Evolutionary conservation across 2,113 vertebrate species (phyloP), one percentile per base, ranked within the genome.

Genomic region (Pseudorhombus dupliciocellatus): DNA sequence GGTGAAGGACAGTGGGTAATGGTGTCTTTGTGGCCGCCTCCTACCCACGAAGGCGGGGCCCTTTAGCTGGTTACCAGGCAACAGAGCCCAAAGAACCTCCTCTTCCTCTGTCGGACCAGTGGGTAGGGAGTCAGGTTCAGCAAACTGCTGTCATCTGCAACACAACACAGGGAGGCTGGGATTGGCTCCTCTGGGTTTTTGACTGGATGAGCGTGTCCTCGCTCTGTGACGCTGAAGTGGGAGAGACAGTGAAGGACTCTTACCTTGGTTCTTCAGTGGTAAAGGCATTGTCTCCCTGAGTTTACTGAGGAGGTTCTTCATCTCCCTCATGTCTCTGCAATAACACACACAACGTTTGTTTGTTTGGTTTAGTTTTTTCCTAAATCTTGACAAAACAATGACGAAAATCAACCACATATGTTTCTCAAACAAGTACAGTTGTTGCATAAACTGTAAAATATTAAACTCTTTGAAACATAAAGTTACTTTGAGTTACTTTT

Each of bases 281-380:
- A 98, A 96, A 96, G 97, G 97, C 97, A 99, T 98, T 84, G 97
- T 97, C 93, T 99, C 97, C 97, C 97, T 99, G 96, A 99, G 97
- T 98, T 99, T 98, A 93, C 96, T 99, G 93, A 99, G 94, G 94
- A 99, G 96, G 84, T 98, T 98, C 95, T 99, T 99, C 96, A 99
- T 99, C 93, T 98, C 97, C 90, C 94, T 93, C 95, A 98, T 97
- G 84, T 99, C 96, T 89, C 97, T 99, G 90, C 74, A 79, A 68
- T 37, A 42, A 82, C 31, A 79, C 31, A 75, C 60, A 57, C 15
- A 50, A 2, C 5, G 34, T 37, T 37, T 37, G 5, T 37, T 37
- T 37, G 34, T 37, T 6, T 9, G 9, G 34, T 37, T 37, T 5
- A 37, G n/a, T n/a, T n/a, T n/a, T n/a, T n/a, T n/a, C n/a, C n/a